Evolutionary conservation across 2,797 vertebrate genomes (phyloP), one percentile per base, ranked within the genome.

Genomic region (Macrochelys suwanniensis): DNA sequence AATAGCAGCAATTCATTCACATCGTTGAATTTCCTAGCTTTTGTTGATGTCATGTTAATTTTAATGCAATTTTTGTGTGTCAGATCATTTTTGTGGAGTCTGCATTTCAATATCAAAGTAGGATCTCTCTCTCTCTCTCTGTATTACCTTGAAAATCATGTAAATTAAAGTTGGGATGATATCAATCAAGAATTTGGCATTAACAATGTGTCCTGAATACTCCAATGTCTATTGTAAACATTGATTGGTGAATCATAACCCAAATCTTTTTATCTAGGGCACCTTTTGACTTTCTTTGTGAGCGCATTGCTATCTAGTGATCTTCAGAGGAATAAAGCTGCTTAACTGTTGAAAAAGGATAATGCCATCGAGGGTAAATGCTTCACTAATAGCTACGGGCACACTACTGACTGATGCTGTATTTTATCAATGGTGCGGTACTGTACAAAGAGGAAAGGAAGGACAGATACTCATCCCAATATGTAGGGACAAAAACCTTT

Each of bases 291-390:
- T 92, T 45, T 92, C 76, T 81, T 92, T 89, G 59, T 89, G 89
- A 92, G 25, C 33, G 28, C 6, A 84, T 85, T 90, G 77, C 21
- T 89, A 45, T 89, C 80, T 90, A 78, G 89, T 89, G 89, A 91
- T 97, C 95, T 97, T 95, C 79, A 65, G 79, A 96, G 57, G 12
- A 90, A 91, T 94, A 92, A 96, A 97, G 86, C 84, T 96, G 94
- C 92, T 92, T 97, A 96, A 96, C 83, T 61, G 82, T 79, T 11
- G 3, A 5, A 78, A 47, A 7, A 56, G 76, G 16, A 68, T 82
- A 87, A 96, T 90, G 8, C 33, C 47, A 33, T 65, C 28, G 49
- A 65, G 47, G 78, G 3, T 84, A 71, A 96, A 88, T 82, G 74
- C 53, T 89, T 89, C 37, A 31, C 65, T 80, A 87, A 50, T 74